Percentiles rank a stretch among this genome's conserved stretches.
Conservation (phyloP, 1,140 invertebrate genomes). For the Drosophila pseudoobscura region DNA sequence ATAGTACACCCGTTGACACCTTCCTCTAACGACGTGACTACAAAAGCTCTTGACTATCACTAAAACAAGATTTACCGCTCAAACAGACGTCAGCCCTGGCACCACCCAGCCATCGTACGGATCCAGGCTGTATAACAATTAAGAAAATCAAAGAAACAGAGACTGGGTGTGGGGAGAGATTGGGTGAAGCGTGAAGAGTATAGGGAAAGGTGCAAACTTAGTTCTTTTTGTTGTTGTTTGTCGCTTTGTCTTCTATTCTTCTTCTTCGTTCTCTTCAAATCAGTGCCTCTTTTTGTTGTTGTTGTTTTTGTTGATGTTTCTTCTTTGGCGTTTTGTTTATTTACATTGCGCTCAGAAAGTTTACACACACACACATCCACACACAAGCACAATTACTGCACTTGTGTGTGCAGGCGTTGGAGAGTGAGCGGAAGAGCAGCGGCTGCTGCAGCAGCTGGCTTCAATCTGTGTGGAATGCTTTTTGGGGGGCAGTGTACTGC, state of each 20-base stretch:
- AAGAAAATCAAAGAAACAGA: constrained; percentile 36
- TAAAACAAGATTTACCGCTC: constrained; percentile 20
- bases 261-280: constrained; percentile 24
- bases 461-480: constrained; percentile 43
- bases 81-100: too few relatives aligned
- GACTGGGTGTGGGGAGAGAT: neutral
- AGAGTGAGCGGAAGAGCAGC: constrained; percentile 13
- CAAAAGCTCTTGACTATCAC: constrained; percentile 9
- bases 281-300: constrained; percentile 36
- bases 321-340: constrained; percentile 73
- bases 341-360: constrained; percentile 77
- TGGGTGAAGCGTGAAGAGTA: too few relatives aligned
- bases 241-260: constrained; percentile 19
- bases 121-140: constrained; percentile 38
- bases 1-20: constrained; percentile 26
- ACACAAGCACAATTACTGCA: constrained; percentile 21
- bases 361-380: constrained; percentile 51
- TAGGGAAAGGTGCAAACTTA: constrained; percentile 39
- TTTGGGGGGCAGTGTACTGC: constrained; percentile 31
- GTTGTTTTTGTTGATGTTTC: constrained; percentile 50
- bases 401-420: constrained; percentile 8
- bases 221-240: constrained; percentile 25
- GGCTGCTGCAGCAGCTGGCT: constrained; percentile 59
- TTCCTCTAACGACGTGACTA: constrained; percentile 3
- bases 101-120: too few relatives aligned